Evolutionary conservation across 2,797 vertebrate species (phyloP).

Genomic region (Sebastiscus albofasciatus): DNA sequence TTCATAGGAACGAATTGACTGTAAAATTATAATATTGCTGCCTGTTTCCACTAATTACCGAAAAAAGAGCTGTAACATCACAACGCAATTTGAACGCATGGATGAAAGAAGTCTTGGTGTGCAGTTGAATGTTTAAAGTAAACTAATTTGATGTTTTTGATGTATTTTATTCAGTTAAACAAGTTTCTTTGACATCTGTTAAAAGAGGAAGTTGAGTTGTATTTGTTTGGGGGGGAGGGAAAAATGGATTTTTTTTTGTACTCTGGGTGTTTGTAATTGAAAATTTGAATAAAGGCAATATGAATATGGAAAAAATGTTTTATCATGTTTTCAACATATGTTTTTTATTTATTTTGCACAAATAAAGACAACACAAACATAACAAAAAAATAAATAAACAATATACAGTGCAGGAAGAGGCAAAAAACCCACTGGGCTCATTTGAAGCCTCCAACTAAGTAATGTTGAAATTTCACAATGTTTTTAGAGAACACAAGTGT

Average conservation of each 20-base stretch:
- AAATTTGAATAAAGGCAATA: slow-evolving; percentile 82
- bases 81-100: slow-evolving; percentile 63
- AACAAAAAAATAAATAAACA: too few species aligned
- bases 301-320: slow-evolving; percentile 24
- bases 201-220: slow-evolving; percentile 67
- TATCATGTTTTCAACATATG: not conserved
- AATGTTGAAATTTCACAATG: too few species aligned
- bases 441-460: too few species aligned
- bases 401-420: too few species aligned
- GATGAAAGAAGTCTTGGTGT: slow-evolving; percentile 58
- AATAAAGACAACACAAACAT: too few species aligned
- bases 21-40: slow-evolving; percentile 46
- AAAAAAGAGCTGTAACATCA: slow-evolving; percentile 34
- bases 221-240: slow-evolving; percentile 30
- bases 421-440: fast-evolving
- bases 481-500: too few species aligned
- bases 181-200: slow-evolving; percentile 71
- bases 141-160: slow-evolving; percentile 69
- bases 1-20: slow-evolving; percentile 43
- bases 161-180: slow-evolving; percentile 63
- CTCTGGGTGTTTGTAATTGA: slow-evolving; percentile 78
- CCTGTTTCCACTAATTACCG: slow-evolving; percentile 51
- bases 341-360: too few species aligned
- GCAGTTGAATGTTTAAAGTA: slow-evolving; percentile 70
- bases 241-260: slow-evolving; percentile 68